phyloP scores from a whole-genome alignment of 2,888 invertebrate genomes.

The Harmothoe impar region DNA sequence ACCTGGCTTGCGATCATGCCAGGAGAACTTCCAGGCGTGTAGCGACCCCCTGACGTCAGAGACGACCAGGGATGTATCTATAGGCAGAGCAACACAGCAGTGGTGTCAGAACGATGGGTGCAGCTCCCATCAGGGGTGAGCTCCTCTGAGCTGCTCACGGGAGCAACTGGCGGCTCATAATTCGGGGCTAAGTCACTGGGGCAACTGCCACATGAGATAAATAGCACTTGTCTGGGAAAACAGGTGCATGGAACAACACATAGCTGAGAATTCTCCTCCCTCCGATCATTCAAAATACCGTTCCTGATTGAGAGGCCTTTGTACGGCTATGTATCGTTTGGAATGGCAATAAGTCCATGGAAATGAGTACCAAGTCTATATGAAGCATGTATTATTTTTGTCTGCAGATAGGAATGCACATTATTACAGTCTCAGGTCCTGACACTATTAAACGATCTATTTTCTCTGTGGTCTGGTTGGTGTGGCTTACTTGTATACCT shows the following conservation, averaged over 20 bases:
- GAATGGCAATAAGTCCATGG: too few species aligned
- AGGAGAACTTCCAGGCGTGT: too few species aligned
- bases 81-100: neutral
- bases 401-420: too few species aligned
- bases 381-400: too few species aligned
- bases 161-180: neutral
- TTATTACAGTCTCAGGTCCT: too few species aligned
- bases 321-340: too few species aligned
- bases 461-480: too few species aligned
- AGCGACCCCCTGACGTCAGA: neutral
- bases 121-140: neutral
- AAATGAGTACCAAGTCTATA: too few species aligned
- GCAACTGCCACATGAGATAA: neutral
- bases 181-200: neutral
- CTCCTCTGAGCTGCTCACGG: neutral
- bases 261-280: neutral
- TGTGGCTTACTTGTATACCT: too few species aligned
- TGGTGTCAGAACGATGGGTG: neutral
- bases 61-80: neutral
- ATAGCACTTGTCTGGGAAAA: constrained; percentile 1
- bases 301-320: too few species aligned
- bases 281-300: neutral
- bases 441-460: too few species aligned
- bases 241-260: neutral
- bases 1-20: neutral